phyloP scores from a whole-genome alignment of 2,888 invertebrate genomes.

The Hypercompe scribonia region DNA sequence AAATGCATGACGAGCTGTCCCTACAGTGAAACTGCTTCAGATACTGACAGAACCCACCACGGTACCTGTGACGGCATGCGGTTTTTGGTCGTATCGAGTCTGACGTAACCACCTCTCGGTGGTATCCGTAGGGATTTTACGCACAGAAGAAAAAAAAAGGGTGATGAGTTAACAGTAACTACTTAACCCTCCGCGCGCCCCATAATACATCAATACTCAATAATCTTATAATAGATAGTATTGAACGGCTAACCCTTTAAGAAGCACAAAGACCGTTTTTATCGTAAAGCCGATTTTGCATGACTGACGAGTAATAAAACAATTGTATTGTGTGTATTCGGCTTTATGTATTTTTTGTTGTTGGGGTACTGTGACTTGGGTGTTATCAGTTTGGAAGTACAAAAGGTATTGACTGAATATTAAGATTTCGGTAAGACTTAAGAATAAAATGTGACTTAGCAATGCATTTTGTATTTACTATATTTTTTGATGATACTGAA shows the following conservation, averaged over 20 bases:
- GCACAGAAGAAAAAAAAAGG: no score
- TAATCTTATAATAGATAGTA: conserved; percentile 79
- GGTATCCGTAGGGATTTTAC: no score
- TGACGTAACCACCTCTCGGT: no score
- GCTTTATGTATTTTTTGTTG: conserved; percentile 35
- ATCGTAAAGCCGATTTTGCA: conserved; percentile 65
- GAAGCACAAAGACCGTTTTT: conserved; percentile 43
- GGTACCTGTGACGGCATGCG: no score
- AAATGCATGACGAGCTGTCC: no score
- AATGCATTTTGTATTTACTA: neutral
- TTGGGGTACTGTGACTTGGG: conserved; percentile 16
- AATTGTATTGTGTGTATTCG: conserved; percentile 46
- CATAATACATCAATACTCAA: conserved; percentile 83
- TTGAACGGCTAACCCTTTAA: conserved; percentile 59
- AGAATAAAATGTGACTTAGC: neutral
- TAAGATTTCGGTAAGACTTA: neutral
- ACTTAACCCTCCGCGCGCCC: conserved; percentile 80
- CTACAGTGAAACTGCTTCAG: no score
- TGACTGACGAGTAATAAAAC: conserved; percentile 63
- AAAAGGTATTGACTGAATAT: neutral
- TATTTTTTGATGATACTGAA: no score
- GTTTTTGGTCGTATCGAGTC: no score
- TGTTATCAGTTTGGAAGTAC: neutral
- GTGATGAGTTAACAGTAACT: conserved; percentile 62
- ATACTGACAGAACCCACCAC: no score